phyloP scores from a whole-genome alignment of 2,888 invertebrate genomes.

The Eupithecia subumbrata region DNA sequence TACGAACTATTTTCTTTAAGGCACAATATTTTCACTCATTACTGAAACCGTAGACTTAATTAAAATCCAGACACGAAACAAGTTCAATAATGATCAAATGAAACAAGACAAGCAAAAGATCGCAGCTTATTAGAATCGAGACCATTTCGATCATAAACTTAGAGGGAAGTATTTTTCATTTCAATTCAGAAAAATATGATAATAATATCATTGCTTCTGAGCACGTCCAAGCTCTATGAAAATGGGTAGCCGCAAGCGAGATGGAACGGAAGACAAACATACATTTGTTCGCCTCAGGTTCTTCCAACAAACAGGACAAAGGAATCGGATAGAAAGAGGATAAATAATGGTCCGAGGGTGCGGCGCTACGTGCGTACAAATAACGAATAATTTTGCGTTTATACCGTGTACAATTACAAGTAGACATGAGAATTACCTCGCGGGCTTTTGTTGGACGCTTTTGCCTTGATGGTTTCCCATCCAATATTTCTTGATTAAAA shows the following conservation, averaged over 20 bases:
- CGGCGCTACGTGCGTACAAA: conserved; percentile 52
- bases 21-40: no score
- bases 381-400: conserved; percentile 48
- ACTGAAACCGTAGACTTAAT: neutral
- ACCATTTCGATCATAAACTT: conserved; percentile 10
- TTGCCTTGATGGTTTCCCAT: neutral
- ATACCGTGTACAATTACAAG: conserved; percentile 36
- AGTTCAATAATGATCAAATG: neutral
- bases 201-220: conserved; percentile 55
- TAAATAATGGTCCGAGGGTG: conserved; percentile 64
- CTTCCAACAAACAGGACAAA: conserved; percentile 68
- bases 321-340: conserved; percentile 67
- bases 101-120: conserved; percentile 8
- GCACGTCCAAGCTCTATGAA: conserved; percentile 55
- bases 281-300: conserved; percentile 66
- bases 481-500: neutral
- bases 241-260: conserved; percentile 52
- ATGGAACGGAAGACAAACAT: conserved; percentile 54
- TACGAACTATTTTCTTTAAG: no score
- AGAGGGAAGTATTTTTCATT: conserved; percentile 24
- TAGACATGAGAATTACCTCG: conserved; percentile 30
- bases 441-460: conserved; percentile 13
- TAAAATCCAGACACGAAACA: neutral
- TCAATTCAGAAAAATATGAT: conserved; percentile 48
- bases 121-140: conserved; percentile 4